phyloP scores from a whole-genome alignment of 2,113 vertebrate genomes.

The Centrocercus urophasianus region DNA sequence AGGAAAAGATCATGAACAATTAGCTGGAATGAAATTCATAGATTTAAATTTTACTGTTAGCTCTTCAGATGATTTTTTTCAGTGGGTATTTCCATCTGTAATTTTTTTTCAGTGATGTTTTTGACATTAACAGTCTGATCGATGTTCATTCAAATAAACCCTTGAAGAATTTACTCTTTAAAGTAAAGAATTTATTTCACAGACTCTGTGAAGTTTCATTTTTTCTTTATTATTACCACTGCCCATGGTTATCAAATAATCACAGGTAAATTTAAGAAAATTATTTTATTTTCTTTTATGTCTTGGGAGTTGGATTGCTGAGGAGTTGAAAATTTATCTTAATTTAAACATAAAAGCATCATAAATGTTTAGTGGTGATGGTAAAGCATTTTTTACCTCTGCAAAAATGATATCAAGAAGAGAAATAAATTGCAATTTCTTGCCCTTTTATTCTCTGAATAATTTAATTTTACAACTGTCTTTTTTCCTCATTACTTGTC shows the following conservation, averaged over 20 bases:
- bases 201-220: background rate
- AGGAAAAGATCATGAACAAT: background rate
- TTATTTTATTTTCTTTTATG: background rate
- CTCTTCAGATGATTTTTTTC: background rate
- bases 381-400: background rate
- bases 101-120: background rate
- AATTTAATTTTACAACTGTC: background rate
- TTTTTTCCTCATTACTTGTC: background rate
- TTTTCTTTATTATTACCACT: background rate
- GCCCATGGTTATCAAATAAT: background rate
- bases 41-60: background rate
- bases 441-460: background rate
- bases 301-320: background rate
- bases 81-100: background rate
- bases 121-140: background rate
- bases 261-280: background rate
- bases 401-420: background rate
- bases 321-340: background rate
- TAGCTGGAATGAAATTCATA: background rate
- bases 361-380: background rate
- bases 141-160: background rate
- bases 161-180: background rate
- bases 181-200: no score
- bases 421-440: background rate
- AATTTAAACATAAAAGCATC: background rate